Evolutionary conservation across 92 coral and sea anemone species (phyloP).

Genomic region (Hydrozoanthus gracilis): DNA sequence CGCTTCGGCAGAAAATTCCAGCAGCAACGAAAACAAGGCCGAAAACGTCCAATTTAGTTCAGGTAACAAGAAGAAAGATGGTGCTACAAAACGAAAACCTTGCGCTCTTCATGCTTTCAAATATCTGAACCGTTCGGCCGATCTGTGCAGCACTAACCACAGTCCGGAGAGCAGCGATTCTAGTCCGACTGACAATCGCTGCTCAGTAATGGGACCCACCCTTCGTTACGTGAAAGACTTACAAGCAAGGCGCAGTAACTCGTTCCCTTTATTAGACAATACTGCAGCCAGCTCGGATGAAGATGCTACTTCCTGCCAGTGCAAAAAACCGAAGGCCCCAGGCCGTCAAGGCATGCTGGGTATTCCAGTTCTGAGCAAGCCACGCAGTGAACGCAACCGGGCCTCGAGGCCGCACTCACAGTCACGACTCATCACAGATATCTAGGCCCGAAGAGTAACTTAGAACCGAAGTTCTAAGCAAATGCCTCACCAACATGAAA

Average conservation of each 20-base stretch:
- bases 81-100: not conserved
- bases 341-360: conserved; percentile 2
- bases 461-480: not conserved
- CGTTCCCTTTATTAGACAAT: conserved; percentile 29
- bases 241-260: conserved; percentile 17
- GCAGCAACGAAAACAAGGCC: not conserved
- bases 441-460: not conserved
- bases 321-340: not conserved
- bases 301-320: conserved; percentile 15
- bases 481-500: not conserved
- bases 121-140: conserved; percentile 22
- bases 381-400: conserved; percentile 11
- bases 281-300: not conserved
- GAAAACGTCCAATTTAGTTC: not conserved
- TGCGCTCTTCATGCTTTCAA: conserved; percentile 24
- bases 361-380: conserved; percentile 4
- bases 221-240: not conserved
- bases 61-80: conserved; percentile 2
- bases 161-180: conserved; percentile 6
- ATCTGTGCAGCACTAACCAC: not conserved
- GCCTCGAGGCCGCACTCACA: conserved; percentile 18
- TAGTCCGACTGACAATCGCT: not conserved
- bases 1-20: not conserved
- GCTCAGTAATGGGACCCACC: not conserved
- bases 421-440: conserved; percentile 19